These are phyloP conservation scores for Aptenodytes patagonicus DNA, from an alignment of 2,113 vertebrate species.

Conservation along the genomic window DNA sequence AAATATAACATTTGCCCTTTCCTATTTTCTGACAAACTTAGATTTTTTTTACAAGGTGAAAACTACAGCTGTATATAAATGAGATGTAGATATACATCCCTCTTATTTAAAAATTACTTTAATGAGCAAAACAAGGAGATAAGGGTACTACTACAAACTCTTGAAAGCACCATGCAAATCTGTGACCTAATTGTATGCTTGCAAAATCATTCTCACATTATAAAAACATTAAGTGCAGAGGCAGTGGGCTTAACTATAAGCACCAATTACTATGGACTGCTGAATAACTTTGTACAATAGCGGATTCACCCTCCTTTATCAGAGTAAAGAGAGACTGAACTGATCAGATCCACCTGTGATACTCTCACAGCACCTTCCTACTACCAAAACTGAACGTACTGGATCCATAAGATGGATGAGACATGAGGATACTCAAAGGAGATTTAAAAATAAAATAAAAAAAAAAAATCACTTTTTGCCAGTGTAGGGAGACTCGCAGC, in stretches of 20 bases:
- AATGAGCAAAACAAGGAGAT: neutral
- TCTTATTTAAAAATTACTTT: neutral
- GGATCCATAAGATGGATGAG: rapidly evolving
- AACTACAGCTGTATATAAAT: neutral
- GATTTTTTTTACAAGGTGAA: neutral
- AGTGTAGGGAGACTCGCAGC: neutral
- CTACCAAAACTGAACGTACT: neutral
- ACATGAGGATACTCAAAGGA: neutral
- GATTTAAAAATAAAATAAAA: neutral
- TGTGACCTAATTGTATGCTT: neutral
- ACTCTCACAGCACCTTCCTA: neutral
- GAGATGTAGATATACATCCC: neutral
- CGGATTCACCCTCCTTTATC: neutral
- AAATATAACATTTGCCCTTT: neutral
- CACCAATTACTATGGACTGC: neutral
- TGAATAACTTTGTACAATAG: rapidly evolving
- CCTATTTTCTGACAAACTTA: neutral
- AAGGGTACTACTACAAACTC: neutral
- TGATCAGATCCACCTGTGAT: neutral
- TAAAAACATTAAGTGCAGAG: neutral
- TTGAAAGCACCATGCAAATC: neutral
- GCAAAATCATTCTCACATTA: neutral
- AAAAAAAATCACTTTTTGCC: neutral
- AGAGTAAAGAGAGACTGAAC: neutral
- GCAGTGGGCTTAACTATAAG: neutral